Evolutionary conservation across 2,888 invertebrate species (phyloP).

Genomic region (Watsonalla cultraria): DNA sequence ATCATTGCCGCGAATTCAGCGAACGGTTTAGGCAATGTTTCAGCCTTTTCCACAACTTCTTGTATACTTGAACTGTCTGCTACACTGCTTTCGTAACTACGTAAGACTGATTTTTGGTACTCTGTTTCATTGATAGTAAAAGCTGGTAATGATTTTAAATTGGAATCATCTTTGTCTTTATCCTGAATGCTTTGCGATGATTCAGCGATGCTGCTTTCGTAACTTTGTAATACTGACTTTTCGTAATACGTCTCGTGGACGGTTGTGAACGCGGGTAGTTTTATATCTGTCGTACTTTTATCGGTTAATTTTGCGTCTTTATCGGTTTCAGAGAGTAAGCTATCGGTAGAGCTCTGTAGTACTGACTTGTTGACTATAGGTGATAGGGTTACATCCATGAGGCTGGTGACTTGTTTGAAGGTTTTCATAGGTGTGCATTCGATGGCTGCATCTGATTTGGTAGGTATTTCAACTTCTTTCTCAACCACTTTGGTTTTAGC

Average conservation of each 20-base stretch:
- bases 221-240: constrained; percentile 53
- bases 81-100: constrained; percentile 44
- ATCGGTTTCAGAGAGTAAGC: constrained; percentile 35
- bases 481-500: constrained; percentile 55
- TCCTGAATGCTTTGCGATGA: constrained; percentile 29
- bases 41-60: constrained; percentile 19
- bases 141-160: constrained; percentile 36
- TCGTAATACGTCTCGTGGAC: constrained; percentile 46
- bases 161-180: constrained; percentile 1
- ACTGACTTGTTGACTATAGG: constrained; percentile 66
- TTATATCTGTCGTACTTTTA: constrained; percentile 25
- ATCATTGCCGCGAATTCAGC: constrained; percentile 35
- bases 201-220: constrained; percentile 43
- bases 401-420: constrained; percentile 36
- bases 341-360: constrained; percentile 54
- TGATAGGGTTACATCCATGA: constrained; percentile 64
- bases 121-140: constrained; percentile 49
- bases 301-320: constrained; percentile 30
- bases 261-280: constrained; percentile 44
- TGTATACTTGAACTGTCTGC: constrained; percentile 33
- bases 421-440: constrained; percentile 66
- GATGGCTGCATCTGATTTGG: constrained; percentile 34
- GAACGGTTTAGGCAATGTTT: constrained; percentile 25
- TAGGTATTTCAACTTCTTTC: constrained; percentile 33
- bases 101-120: constrained; percentile 52